Evolutionary conservation across 2,888 invertebrate genomes (phyloP).

Genomic region (Aleiodes testaceus): DNA sequence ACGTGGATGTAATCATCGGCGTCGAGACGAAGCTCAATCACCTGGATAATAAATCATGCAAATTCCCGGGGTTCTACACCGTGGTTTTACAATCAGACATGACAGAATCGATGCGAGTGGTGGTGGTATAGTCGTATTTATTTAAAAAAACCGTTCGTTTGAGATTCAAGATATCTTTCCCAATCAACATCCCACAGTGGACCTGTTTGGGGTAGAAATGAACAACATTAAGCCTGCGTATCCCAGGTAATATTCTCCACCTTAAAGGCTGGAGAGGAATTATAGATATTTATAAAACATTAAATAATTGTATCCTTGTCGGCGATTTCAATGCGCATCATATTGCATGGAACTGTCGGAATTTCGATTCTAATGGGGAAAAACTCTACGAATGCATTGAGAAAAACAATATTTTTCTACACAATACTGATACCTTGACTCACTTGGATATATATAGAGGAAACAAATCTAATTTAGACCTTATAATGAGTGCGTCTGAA

Average conservation of each 20-base stretch:
- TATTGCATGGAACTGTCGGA: conserved; percentile 34
- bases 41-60: too few species aligned
- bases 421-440: conserved; percentile 27
- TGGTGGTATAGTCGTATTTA: not conserved
- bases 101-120: not conserved
- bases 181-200: not conserved
- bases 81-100: too few species aligned
- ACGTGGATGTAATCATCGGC: too few species aligned
- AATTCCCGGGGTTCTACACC: not conserved
- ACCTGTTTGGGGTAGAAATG: not conserved
- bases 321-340: conserved; percentile 34
- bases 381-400: conserved; percentile 28
- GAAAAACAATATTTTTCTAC: conserved; percentile 24
- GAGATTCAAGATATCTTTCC: not conserved
- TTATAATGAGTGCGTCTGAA: conserved; percentile 29
- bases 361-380: conserved; percentile 31
- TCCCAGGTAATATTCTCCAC: too few species aligned
- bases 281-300: too few species aligned
- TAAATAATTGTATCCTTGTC: conserved; percentile 21
- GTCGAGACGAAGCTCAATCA: too few species aligned
- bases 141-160: not conserved
- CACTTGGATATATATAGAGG: conserved; percentile 22
- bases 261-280: too few species aligned
- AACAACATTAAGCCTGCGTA: not conserved
- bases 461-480: conserved; percentile 42